Base-by-base conservation (phyloP, 2,888 invertebrate genomes). In the Tetragonula carbonaria region DNA sequence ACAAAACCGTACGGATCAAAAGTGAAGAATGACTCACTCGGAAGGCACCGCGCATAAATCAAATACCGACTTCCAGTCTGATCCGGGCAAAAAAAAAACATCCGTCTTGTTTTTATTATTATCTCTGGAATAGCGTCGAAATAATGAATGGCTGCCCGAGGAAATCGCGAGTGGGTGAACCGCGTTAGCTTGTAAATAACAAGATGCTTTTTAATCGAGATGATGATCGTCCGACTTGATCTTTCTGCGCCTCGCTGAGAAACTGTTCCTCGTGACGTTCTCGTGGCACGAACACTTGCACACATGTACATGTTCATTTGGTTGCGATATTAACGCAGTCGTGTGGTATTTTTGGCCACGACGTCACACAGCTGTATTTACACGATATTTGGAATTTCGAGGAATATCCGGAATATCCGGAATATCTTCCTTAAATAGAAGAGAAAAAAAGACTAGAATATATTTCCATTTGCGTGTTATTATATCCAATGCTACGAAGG, bases 121-220 rank as follows among this genome's bases (percentile, higher is more conserved):
- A 85, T 66, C 80, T 68, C 79, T 75, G 67, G 80, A 74, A 80
- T 71, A 86, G 82, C 57, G 86, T 80, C 75, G 74, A 80, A 86
- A 83, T 85, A 86, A 86, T 73, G 86, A 85, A 86, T 85, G 86
- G 82, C 66, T 74, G 74, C 23, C 72, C 33, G 59, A 74, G 73
- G 74, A 72, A 50, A 66, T 45, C 74, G 82, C 80, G 83, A 86
- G 86, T 80, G 86, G 83, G 72, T 85, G 83, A 80, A 76, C 80
- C 86, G 80, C 71, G 75, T 51, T 51, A 67, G 45, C 74, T 74
- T 63, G 28, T 65, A 63, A 82, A 84, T 75, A 78, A 76, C 74
- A 73, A 76, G 70, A 82, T 67, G 74, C 82, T 82, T 67, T 85
- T 86, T 85, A 78, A 85, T 79, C 82, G 76, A 50, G 67, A 51